phyloP scores from a whole-genome alignment of 1,140 invertebrate species.

The Nasonia longicornis region DNA sequence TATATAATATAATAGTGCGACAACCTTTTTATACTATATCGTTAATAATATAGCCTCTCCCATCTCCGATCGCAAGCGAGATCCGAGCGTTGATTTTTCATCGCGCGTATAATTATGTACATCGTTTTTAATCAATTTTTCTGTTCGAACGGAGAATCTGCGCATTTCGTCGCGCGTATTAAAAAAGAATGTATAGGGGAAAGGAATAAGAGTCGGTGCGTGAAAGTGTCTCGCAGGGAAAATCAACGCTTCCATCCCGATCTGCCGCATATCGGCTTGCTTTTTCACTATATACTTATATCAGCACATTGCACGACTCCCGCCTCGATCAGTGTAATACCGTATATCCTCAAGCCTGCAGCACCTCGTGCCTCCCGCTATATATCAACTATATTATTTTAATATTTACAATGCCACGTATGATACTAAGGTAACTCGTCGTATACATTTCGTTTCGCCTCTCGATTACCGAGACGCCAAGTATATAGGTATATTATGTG shows the following conservation, averaged over 20 bases:
- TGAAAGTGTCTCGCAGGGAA: not conserved
- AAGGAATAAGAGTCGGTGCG: not conserved
- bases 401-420: constrained; percentile 64
- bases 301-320: constrained; percentile 42
- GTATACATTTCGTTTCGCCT: constrained; percentile 63
- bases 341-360: not conserved
- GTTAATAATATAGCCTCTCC: not conserved
- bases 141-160: too few species aligned
- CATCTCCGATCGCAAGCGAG: not conserved
- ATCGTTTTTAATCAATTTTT: not conserved
- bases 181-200: too few species aligned
- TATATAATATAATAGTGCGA: not conserved
- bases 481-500: not conserved
- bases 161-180: too few species aligned
- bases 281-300: not conserved
- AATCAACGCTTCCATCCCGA: not conserved
- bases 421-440: constrained; percentile 64
- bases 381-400: constrained; percentile 33
- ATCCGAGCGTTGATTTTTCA: not conserved
- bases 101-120: not conserved
- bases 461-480: constrained; percentile 47
- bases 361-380: not conserved
- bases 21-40: not conserved
- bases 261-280: not conserved
- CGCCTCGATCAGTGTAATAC: constrained; percentile 18